Percentiles rank a stretch among this genome's conserved stretches.
Conservation (phyloP, 2,797 vertebrate genomes). For the Chromobotia macracanthus region DNA sequence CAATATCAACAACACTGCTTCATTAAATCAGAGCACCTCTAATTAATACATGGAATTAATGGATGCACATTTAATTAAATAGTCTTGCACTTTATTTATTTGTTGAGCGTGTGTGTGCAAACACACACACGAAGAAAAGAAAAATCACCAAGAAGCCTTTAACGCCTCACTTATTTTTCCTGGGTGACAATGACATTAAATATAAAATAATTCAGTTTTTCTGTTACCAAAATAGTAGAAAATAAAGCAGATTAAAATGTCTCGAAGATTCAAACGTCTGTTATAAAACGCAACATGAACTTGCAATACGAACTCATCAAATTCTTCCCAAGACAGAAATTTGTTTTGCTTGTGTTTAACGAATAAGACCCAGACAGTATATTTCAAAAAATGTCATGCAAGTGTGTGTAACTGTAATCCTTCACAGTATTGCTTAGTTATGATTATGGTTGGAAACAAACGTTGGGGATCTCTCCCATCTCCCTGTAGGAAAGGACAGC, state of each 20-base stretch:
- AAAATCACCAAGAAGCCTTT: neutral
- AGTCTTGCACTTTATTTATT: neutral
- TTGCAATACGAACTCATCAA: no score
- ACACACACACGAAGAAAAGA: neutral
- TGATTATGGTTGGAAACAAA: neutral
- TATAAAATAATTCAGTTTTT: neutral
- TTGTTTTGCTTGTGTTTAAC: no score
- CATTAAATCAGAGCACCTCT: neutral
- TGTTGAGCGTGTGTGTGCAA: neutral
- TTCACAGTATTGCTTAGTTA: neutral
- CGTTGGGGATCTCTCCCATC: conserved; percentile 7
- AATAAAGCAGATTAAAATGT: neutral
- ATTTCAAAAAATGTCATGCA: no score
- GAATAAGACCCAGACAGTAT: no score
- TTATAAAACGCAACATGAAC: no score
- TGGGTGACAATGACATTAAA: neutral
- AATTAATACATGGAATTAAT: neutral
- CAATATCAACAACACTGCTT: neutral
- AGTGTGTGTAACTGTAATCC: no score
- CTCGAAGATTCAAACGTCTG: neutral
- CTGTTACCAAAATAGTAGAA: no score
- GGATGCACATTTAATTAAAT: neutral
- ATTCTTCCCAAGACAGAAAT: no score
- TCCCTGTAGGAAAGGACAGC: conserved; percentile 23
- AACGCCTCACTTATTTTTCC: neutral